Evolutionary conservation across 2,888 invertebrate species (phyloP).

Genomic region (Heliconius hortense): DNA sequence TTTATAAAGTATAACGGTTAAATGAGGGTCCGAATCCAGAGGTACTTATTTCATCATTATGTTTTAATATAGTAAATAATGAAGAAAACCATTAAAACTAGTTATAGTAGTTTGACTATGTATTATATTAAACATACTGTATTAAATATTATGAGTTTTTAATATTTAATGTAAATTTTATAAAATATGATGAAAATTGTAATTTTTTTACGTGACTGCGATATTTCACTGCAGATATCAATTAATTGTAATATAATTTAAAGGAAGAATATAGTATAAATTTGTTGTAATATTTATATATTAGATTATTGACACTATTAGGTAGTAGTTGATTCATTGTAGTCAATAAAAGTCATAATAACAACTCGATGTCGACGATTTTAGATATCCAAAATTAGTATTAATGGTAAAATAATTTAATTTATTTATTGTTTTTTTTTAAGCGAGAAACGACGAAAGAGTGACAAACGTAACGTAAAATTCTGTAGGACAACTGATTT

Average conservation of each 20-base stretch:
- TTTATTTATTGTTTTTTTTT: conserved; percentile 3
- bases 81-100: conserved; percentile 9
- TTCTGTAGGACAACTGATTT: background rate
- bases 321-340: background rate
- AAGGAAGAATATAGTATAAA: conserved; percentile 1
- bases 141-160: conserved; percentile 10
- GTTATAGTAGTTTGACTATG: conserved; percentile 12
- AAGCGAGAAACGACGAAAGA: background rate
- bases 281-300: conserved; percentile 15
- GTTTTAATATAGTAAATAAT: conserved; percentile 17
- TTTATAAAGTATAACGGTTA: conserved; percentile 34
- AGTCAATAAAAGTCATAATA: conserved; percentile 1
- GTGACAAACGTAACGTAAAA: background rate
- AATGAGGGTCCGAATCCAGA: conserved; percentile 41
- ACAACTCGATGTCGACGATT: background rate
- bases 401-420: background rate
- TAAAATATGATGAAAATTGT: conserved; percentile 2
- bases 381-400: background rate
- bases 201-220: conserved; percentile 7
- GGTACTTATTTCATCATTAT: conserved; percentile 38
- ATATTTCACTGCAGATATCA: conserved; percentile 2
- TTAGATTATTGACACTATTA: conserved; percentile 12
- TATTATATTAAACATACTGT: background rate
- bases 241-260: conserved; percentile 12
- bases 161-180: conserved; percentile 8